Percentiles rank a stretch among this genome's conserved stretches.
These are phyloP conservation scores for Cenopis cana DNA, from an alignment of 2,888 invertebrate genomes.

Conservation along the genomic window DNA sequence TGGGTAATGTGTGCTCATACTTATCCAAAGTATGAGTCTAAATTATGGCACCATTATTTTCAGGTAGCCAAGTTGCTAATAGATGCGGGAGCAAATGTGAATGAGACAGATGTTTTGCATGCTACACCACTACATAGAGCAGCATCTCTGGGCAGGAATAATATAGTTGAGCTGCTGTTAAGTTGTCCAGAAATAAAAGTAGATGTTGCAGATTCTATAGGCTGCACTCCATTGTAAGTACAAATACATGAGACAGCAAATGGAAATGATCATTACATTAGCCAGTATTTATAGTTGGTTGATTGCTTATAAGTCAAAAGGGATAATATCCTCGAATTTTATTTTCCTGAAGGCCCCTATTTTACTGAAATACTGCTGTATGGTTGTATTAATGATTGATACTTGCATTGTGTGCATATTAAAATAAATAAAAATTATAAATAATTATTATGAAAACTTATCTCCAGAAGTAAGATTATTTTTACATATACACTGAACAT, in stretches of 20 bases:
- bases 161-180: constrained; percentile 88
- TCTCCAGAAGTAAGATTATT: too few species aligned
- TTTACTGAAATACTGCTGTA: too few species aligned
- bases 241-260: neutral
- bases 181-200: constrained; percentile 81
- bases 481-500: constrained; percentile 1
- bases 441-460: too few species aligned
- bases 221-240: constrained; percentile 90
- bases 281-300: too few species aligned
- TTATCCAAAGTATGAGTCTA: neutral
- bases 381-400: too few species aligned
- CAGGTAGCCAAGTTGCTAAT: constrained; percentile 89
- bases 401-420: too few species aligned
- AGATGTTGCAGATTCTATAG: constrained; percentile 88
- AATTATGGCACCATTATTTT: constrained; percentile 43
- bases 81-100: constrained; percentile 88
- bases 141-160: constrained; percentile 89
- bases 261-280: neutral
- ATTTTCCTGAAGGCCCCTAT: neutral
- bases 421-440: too few species aligned
- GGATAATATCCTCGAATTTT: neutral
- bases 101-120: constrained; percentile 87
- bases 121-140: constrained; percentile 93
- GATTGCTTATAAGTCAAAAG: neutral
- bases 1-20: neutral